phyloP scores from a whole-genome alignment of 2,113 vertebrate species.

The Irena cyanogastra region DNA sequence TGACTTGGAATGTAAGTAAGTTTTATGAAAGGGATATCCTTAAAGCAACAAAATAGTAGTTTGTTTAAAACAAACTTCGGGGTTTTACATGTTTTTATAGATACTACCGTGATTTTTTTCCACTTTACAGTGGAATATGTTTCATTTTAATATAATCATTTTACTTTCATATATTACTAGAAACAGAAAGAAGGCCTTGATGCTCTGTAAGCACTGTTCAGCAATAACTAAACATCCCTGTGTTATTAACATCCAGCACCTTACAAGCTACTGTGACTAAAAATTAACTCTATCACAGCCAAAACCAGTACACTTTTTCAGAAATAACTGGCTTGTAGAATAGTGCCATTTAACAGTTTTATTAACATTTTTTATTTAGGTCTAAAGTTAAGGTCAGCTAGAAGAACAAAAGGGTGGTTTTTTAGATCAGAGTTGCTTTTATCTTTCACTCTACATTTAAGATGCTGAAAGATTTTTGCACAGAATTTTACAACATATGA shows the following conservation, averaged over 20 bases:
- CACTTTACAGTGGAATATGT: background rate
- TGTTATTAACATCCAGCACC: background rate
- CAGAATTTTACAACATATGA: background rate
- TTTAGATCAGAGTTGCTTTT: background rate
- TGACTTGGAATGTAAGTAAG: slow-evolving; percentile 88
- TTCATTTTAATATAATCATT: background rate
- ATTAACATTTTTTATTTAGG: background rate
- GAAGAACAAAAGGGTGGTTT: background rate
- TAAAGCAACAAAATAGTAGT: background rate
- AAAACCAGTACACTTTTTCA: background rate
- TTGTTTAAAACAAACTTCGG: background rate
- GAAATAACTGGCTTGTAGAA: background rate
- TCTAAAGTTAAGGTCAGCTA: background rate
- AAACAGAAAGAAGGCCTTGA: background rate
- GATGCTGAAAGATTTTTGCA: background rate
- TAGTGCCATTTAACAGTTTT: background rate
- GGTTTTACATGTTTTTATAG: background rate
- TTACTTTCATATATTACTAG: background rate
- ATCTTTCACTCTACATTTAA: background rate
- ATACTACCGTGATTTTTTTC: background rate
- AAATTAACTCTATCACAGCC: background rate
- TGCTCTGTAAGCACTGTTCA: background rate
- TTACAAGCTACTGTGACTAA: background rate
- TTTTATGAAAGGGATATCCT: background rate
- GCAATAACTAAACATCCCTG: background rate